These are phyloP conservation scores for Muntiacus muntjak DNA, from an alignment of 2,113 vertebrate species.

Conservation along the genomic window DNA sequence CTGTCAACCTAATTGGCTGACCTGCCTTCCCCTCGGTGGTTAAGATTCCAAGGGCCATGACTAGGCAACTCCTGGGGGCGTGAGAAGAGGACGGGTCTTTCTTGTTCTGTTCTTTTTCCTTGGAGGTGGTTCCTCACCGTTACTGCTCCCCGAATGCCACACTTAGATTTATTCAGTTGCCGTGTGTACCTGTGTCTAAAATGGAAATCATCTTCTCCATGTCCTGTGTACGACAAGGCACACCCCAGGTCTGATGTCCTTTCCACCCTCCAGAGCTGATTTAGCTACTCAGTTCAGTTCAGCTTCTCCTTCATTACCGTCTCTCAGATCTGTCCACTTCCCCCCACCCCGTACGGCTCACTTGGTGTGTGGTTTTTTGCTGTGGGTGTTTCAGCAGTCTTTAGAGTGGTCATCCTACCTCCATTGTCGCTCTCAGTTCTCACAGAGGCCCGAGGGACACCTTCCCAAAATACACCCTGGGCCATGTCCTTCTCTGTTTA, in stretches of 20 bases:
- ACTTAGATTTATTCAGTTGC: neutral
- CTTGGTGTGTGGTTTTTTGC: neutral
- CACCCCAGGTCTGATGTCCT: neutral
- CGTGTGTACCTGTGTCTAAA: neutral
- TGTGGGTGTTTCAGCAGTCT: neutral
- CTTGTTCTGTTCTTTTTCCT: neutral
- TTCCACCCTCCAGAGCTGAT: neutral
- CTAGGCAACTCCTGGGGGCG: neutral
- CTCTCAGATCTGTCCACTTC: neutral
- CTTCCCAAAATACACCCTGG: neutral
- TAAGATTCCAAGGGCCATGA: neutral
- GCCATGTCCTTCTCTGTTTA: neutral
- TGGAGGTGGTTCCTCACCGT: neutral
- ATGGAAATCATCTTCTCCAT: neutral
- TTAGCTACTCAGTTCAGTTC: neutral
- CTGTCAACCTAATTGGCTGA: neutral
- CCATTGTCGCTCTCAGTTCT: neutral
- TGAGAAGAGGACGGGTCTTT: neutral
- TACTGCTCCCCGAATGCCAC: neutral
- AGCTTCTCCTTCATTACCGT: neutral
- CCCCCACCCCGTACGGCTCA: neutral
- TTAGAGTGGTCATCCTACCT: neutral
- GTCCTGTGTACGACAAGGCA: neutral
- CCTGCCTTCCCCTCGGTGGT: neutral
- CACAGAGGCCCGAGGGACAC: neutral